Evolutionary conservation across 2,888 invertebrate species (phyloP), one percentile per base, ranked within the genome.

Genomic region (Polylopha cassiicola): DNA sequence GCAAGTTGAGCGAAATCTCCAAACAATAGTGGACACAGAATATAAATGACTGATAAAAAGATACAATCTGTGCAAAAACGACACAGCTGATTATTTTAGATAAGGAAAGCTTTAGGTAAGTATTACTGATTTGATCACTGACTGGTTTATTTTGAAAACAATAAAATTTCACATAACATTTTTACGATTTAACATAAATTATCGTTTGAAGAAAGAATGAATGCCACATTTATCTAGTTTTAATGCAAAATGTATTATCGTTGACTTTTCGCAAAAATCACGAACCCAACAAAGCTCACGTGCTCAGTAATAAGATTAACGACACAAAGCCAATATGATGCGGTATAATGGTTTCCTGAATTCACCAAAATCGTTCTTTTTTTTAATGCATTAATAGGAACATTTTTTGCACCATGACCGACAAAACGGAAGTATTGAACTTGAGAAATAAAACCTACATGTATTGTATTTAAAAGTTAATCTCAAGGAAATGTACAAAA

Each of bases 231-330:
- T 18, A 7, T 13, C 14, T 32, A 6, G 6, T 17, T 17, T 6
- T 17, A 6, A 17, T 4, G 3, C 17, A 17, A 17, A 17, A 3
- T 15, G 50, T 47, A 73, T n/a, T 70, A 80, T 80, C 79, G 73
- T 61, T 48, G 29, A 60, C 53, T 59, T 64, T 65, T 63, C 53
- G 65, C 70, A 68, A 73, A 71, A 58, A 71, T 69, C 82, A 82
- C 82, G 82, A 69, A 71, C 73, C 43, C 51, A 61, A 72, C 63
- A 64, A 69, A 63, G 70, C 71, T 69, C 84, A 82, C 82, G 84
- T 81, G 82, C 80, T 73, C 61, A 51, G 63, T 67, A 74, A 81
- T 65, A 71, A 70, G 78, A 77, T 79, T 78, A 80, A 47, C 50
- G 44, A 54, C 53, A 73, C 65, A 75, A 74, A 67, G 47, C 51